phyloP scores from a whole-genome alignment of 2,113 vertebrate genomes.

The Pandion haliaetus region DNA sequence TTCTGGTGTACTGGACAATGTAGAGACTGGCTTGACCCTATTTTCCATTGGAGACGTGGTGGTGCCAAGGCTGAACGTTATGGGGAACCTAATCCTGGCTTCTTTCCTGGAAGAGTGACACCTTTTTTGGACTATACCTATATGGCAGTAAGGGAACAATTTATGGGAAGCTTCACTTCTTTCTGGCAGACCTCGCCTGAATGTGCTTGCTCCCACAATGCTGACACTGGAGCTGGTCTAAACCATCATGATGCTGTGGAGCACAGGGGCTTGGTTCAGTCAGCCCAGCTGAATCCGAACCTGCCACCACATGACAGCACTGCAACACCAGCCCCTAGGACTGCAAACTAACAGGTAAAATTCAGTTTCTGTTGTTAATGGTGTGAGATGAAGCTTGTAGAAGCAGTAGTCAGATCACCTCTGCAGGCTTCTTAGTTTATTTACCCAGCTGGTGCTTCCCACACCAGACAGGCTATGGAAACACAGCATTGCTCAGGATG shows the following conservation, averaged over 20 bases:
- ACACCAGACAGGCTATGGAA: background rate
- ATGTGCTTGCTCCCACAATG: background rate
- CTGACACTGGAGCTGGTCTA: background rate
- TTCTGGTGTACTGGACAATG: background rate
- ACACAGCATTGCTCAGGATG: background rate
- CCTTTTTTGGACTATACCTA: background rate
- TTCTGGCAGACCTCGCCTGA: background rate
- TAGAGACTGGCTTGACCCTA: background rate
- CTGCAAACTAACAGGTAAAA: background rate
- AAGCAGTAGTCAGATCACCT: background rate
- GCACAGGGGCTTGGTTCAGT: background rate
- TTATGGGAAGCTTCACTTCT: background rate
- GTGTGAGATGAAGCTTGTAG: background rate
- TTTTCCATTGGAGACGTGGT: background rate
- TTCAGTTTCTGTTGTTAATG: background rate
- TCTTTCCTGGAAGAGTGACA: background rate
- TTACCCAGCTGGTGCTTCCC: background rate
- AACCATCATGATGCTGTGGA: background rate
- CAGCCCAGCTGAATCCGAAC: background rate
- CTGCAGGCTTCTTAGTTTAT: background rate
- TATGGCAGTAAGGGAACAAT: background rate
- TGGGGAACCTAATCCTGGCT: background rate
- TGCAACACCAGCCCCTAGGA: background rate
- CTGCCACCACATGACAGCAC: background rate
- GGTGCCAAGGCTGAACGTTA: background rate